Base-by-base conservation (phyloP, 2,797 vertebrate species). In the Pristis pectinata region DNA sequence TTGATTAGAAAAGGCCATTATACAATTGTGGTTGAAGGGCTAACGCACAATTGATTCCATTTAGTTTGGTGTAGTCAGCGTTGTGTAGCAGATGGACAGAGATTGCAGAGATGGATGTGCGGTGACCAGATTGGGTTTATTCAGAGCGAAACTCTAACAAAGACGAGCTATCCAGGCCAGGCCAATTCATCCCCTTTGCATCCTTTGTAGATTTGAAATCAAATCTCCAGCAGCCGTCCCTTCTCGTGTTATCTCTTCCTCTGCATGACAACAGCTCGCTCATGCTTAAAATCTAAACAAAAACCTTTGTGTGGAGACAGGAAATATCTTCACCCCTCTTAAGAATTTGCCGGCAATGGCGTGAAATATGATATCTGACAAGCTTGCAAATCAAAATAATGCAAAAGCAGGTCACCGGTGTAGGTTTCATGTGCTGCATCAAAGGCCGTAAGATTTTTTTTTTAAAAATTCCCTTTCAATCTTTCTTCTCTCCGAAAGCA, bases 261-360 rank as follows among this genome's bases (percentile, higher is more conserved):
- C 41, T 94, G 67, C 92, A 53, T 76, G 67, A 93, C 67, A 56
- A 76, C 92, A 76, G 70, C 92, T 94, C 30, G 70, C 92, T 94
- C 92, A 94, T 94, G 92, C 92, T 94, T 67, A 94, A n/a, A 94
- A 94, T 94, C 72, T 49, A 94, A 94, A 94, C 92, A 76, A 94
- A 94, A 76, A 19, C 67, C 67, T 94, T 94, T 94, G 44, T 94
- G 92, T 94, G 30, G 70, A 49, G 92, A 53, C 92, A 94, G 92
- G 92, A 94, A 94, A 94, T 94, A 94, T 56, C 92, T 56, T 94
- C 72, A 76, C 70, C 30, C 41, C 70, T 94, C 92, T 76, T 74
- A 34, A 76, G 70, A 94, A 94, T 53, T 74, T 94, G 92, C 49
- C 30, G 49, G 49, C 49, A 94, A 53, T 76, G 92, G 92, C 67